Percentiles rank a stretch among this genome's conserved stretches.
These are phyloP conservation scores for Rhinopithecus roxellana DNA, from an alignment of 2,113 vertebrate species.

Conservation along the genomic window DNA sequence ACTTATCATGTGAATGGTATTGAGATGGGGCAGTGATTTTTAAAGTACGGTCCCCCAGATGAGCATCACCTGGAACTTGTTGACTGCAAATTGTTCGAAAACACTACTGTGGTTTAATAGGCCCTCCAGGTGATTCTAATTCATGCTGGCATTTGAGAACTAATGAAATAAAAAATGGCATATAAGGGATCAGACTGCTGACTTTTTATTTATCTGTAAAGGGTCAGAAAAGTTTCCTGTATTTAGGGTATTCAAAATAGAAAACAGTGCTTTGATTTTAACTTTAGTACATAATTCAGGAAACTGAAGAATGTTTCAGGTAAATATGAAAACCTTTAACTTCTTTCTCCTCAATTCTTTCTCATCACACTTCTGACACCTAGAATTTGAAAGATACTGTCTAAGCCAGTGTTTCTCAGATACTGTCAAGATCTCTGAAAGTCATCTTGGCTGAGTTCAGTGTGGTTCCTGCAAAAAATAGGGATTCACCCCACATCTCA, in stretches of 20 bases:
- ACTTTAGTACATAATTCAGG: background rate
- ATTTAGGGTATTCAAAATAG: background rate
- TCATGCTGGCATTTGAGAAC: background rate
- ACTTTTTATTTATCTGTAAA: background rate
- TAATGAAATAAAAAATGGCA: background rate
- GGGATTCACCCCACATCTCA: accelerated
- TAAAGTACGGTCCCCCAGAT: background rate
- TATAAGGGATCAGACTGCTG: background rate
- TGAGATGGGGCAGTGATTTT: background rate
- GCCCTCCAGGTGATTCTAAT: background rate
- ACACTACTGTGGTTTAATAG: background rate
- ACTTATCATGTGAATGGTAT: background rate
- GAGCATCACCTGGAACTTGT: background rate
- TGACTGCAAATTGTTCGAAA: background rate
- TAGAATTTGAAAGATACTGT: background rate
- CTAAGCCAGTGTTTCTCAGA: background rate
- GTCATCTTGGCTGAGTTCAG: background rate
- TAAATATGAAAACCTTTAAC: background rate
- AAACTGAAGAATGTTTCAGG: background rate
- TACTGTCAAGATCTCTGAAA: background rate
- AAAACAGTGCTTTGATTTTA: background rate
- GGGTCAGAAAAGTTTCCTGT: background rate
- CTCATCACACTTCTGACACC: background rate
- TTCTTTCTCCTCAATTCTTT: background rate
- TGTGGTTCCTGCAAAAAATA: background rate